Evolutionary conservation across 2,113 vertebrate species (phyloP).

Genomic region (Alethe diademata): DNA sequence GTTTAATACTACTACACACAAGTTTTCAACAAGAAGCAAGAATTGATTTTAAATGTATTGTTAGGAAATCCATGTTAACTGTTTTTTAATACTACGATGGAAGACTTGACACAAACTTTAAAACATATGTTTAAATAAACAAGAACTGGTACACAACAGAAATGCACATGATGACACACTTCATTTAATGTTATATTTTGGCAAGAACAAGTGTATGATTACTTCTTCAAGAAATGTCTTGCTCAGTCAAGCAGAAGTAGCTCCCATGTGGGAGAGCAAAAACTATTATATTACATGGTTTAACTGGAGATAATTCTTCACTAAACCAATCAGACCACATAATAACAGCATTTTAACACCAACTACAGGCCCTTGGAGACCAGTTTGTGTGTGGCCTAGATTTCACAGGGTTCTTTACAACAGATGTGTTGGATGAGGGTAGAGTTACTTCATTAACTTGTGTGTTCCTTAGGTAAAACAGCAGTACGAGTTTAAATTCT

Average conservation of each 20-base stretch:
- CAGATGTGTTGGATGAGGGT: conserved; percentile 73
- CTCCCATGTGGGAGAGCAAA: conserved; percentile 29
- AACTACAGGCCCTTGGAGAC: conserved; percentile 63
- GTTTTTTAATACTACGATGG: background rate
- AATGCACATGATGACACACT: background rate
- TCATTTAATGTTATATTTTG: background rate
- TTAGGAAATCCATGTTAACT: background rate
- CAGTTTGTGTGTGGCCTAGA: conserved; percentile 75
- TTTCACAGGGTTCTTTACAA: conserved; percentile 69
- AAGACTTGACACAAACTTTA: background rate
- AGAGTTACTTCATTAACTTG: conserved; percentile 69
- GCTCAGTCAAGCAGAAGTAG: conserved; percentile 29
- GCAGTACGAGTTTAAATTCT: conserved; percentile 5
- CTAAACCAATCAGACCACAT: conserved; percentile 70
- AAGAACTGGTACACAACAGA: background rate
- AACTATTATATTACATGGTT: conserved; percentile 56
- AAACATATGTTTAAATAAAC: background rate
- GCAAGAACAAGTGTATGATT: conserved; percentile 18
- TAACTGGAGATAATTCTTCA: conserved; percentile 68
- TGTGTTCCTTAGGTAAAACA: conserved; percentile 47
- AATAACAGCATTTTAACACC: conserved; percentile 74
- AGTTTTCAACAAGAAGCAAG: background rate
- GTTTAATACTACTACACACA: background rate
- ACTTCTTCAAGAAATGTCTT: conserved; percentile 9
- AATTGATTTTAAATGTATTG: background rate